These are phyloP conservation scores for Cryptotis parvus DNA, from an alignment of 2,113 vertebrate genomes.

Conservation along the genomic window DNA sequence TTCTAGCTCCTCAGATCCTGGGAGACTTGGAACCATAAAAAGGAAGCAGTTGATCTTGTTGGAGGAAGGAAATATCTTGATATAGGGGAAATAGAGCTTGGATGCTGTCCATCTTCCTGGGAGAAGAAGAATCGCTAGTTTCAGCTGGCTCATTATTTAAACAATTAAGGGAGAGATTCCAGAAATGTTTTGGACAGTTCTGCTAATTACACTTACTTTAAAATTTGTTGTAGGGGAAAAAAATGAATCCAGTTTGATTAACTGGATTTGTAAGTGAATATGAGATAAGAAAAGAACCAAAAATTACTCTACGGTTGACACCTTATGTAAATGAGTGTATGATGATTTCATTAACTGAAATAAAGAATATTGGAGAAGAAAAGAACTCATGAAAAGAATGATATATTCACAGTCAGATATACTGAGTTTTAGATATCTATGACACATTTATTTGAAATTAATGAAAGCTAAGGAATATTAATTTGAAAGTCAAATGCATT, in stretches of 20 bases:
- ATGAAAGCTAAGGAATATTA: background rate
- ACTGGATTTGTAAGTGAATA: background rate
- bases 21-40: background rate
- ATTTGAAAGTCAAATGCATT: constrained; percentile 43
- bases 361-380: background rate
- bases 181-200: background rate
- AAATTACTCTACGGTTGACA: background rate
- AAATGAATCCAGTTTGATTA: background rate
- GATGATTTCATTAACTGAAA: background rate
- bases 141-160: background rate
- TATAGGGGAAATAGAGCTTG: too few relatives aligned
- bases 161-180: background rate
- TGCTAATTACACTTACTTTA: background rate
- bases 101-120: background rate
- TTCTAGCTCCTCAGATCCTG: background rate
- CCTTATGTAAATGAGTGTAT: background rate
- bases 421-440: background rate
- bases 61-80: background rate
- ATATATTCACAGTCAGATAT: background rate
- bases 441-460: constrained; percentile 46
- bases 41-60: background rate
- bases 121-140: background rate
- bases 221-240: background rate
- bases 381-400: background rate
- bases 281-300: background rate